Conservation (phyloP, 2,113 vertebrate genomes). For the Ailurus styani region DNA sequence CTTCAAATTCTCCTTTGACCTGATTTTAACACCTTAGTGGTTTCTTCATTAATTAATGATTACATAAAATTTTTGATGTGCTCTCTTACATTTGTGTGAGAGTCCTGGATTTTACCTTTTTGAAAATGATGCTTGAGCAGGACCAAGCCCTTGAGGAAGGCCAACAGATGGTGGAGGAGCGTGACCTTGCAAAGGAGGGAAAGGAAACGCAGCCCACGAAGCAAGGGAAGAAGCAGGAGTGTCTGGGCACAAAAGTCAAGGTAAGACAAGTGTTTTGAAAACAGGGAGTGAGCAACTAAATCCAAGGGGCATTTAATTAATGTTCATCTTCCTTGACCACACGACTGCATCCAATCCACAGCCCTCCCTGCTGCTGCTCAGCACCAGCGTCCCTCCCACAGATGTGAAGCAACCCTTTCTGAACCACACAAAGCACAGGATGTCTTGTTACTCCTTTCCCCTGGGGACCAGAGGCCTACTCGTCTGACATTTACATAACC, state of each 20-base stretch:
- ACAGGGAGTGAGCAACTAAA: background rate
- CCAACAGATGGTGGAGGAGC: background rate
- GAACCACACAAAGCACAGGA: constrained; percentile 13
- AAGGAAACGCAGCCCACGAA: background rate
- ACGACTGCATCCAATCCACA: background rate
- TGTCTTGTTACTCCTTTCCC: background rate
- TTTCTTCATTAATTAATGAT: constrained; percentile 26
- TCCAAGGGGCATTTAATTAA: background rate
- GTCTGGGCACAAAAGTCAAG: background rate
- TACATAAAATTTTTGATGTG: background rate
- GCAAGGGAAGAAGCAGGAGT: background rate
- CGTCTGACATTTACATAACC: constrained; percentile 48
- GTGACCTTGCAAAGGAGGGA: background rate
- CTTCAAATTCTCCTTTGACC: constrained; percentile 15
- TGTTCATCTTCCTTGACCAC: background rate
- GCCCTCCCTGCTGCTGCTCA: background rate
- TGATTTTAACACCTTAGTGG: background rate
- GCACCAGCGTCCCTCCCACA: background rate
- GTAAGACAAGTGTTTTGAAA: background rate
- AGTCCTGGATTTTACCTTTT: background rate
- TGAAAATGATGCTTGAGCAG: constrained; percentile 4
- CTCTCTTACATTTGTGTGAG: background rate
- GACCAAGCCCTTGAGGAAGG: background rate
- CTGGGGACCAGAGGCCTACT: background rate
- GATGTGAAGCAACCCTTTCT: constrained; percentile 26